These are phyloP conservation scores for Conger conger DNA, from an alignment of 2,113 vertebrate genomes.

Conservation along the genomic window DNA sequence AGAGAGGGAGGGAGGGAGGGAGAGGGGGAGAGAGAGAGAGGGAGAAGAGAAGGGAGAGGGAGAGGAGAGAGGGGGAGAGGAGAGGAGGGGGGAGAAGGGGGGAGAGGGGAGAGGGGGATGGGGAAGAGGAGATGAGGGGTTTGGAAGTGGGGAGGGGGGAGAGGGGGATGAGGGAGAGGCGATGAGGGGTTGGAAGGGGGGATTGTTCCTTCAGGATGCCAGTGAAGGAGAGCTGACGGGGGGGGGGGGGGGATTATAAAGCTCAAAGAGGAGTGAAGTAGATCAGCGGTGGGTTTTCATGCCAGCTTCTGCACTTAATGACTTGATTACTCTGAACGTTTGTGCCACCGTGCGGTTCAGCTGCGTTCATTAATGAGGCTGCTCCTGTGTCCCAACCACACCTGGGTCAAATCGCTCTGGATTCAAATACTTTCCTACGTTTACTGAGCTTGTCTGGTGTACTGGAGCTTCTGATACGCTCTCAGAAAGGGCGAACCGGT, in stretches of 20 bases:
- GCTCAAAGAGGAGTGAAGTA: neutral
- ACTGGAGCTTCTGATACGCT: too few species aligned
- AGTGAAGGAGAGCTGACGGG: neutral
- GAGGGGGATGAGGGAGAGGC: neutral
- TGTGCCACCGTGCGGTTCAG: too few species aligned
- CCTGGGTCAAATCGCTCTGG: too few species aligned
- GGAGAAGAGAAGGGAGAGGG: too few species aligned
- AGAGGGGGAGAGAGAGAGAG: neutral
- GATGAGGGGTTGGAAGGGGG: constrained; percentile 18
- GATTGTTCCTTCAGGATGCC: neutral
- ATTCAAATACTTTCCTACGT: too few species aligned
- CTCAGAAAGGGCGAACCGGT: too few species aligned
- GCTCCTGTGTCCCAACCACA: too few species aligned
- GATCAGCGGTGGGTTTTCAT: neutral
- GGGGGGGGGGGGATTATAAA: neutral
- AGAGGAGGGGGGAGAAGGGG: neutral
- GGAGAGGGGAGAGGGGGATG: constrained; percentile 13
- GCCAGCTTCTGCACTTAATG: too few species aligned
- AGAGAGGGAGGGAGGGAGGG: neutral
- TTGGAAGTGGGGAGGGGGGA: neutral
- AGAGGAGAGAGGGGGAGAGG: neutral
- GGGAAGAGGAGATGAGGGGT: too few species aligned
- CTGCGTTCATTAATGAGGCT: too few species aligned
- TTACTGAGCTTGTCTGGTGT: too few species aligned
- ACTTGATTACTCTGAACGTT: too few species aligned